These are phyloP conservation scores for Picus viridis DNA, from an alignment of 2,797 vertebrate species.

Conservation along the genomic window DNA sequence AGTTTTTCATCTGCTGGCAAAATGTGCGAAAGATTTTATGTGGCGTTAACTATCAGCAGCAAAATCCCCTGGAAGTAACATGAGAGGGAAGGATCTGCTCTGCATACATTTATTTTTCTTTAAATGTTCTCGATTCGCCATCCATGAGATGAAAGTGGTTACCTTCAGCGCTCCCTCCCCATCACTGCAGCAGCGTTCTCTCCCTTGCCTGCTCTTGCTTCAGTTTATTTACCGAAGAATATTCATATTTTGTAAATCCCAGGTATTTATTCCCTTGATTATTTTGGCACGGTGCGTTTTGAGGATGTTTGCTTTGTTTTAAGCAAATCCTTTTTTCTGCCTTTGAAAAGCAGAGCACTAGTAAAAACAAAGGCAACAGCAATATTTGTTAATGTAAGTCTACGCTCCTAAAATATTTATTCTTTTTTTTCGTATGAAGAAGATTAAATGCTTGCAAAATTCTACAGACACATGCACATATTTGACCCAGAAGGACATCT, in stretches of 20 bases:
- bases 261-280: conserved; percentile 75
- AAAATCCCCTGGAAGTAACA: conserved; percentile 54
- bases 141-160: conserved; percentile 55
- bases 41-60: conserved; percentile 58
- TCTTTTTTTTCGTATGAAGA: conserved; percentile 74
- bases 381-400: conserved; percentile 76
- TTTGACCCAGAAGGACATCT: conserved; percentile 72
- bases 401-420: conserved; percentile 79
- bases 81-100: conserved; percentile 48
- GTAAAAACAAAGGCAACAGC: conserved; percentile 76
- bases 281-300: conserved; percentile 71
- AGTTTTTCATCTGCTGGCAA: conserved; percentile 49
- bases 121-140: conserved; percentile 54
- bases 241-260: conserved; percentile 77
- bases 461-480: conserved; percentile 74
- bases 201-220: conserved; percentile 21
- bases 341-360: conserved; percentile 71
- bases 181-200: neutral
- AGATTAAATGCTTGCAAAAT: conserved; percentile 78
- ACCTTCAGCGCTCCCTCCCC: conserved; percentile 7
- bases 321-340: conserved; percentile 65
- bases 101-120: conserved; percentile 57
- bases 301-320: conserved; percentile 81
- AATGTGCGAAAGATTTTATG: conserved; percentile 42
- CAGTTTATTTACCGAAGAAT: conserved; percentile 69